Base-by-base conservation (phyloP, 2,888 invertebrate genomes). In the Mellilla xanthometata region DNA sequence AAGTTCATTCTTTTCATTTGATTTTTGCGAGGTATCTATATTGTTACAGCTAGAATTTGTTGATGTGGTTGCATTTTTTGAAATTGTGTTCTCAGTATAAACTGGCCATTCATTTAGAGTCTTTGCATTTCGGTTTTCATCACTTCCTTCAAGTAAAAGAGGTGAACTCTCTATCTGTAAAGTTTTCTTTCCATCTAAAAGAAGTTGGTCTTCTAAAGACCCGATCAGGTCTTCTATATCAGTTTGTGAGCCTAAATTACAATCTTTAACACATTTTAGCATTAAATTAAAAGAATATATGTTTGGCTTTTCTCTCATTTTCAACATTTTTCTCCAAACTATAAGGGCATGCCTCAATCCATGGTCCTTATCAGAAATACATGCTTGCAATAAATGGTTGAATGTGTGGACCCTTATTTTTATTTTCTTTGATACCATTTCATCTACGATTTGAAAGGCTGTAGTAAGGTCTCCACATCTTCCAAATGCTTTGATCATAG, bases 401-500 rank as follows among this genome's bases (percentile, higher is more conserved):
- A 95, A 93, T 1, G 96, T 95, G 33, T 93, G 93, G 0, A 91
- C 88, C 60, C 91, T 91, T 12, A 95, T 79, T 45, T 84, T 74
- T 9, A 95, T 80, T 38, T 90, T 82, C 45, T 93, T 93, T 29
- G 92, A 85, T 1, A 90, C 67, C 95, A 97, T 96, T 88, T 97
- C 95, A 85, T 98, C 97, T 1, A 94, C 95, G 43, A 98, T 75
- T 68, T 91, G 72, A 77, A 97, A 97, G 1, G 97, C 96, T 24
- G 93, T 93, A 44, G 91, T 68, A 10, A 96, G 72, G 72, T 96
- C 95, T 0, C 95, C 95, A 79, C 95, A 95, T 48, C 94, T 90
- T 0, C 96, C 97, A 85, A 95, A 98, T 1, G 97, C 96, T 89
- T 97, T 97, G 22, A 98, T 95, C 94, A 98, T 95, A 2, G 95